Evolutionary conservation across 2,113 vertebrate genomes (phyloP), one percentile per base, ranked within the genome.

Genomic region (Sciurus niger): DNA sequence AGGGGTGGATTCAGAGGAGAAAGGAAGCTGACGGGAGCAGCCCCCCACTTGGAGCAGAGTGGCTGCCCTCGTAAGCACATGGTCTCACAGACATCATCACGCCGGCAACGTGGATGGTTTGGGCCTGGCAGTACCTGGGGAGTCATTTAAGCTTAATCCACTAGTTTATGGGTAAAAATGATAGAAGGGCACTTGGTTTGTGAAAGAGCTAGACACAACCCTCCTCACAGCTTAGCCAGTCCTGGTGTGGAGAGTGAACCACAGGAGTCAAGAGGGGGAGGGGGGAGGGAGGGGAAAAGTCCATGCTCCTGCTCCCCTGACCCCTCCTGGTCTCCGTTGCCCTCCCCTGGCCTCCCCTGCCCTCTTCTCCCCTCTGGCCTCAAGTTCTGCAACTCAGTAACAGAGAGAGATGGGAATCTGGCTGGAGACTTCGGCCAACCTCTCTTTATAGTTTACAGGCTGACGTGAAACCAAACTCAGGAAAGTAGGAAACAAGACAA

Each of bases 21-120:
- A 95, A 79, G 37, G 34, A 84, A 43, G 17, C 13, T 2, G 20
- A 25, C 0, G 20, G 53, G 46, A 20, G 63, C 67, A 77, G 72
- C 43, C 32, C 40, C 68, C 1, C n/a, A 16, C 34, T 60, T 11
- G 6, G 46, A 73, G 73, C 34, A 58, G 43, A 84, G n/a, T n/a
- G 6, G 34, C 24, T 55, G 55, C 22, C 30, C 76, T 63, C 60
- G 9, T 1, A 8, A 9, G 51, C 43, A 37, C 48, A 24, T 6
- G 28, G 87, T 9, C 34, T 9, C 34, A 25, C 2, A 0, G 4
- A 89, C 72, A 40, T 6, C 34, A 2, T 20, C 43, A 77, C 5
- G 1, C 46, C 10, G 20, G 32, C 12, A 8, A 30, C 6, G 0
- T 0, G 3, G 46, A 30, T 37, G 55, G 40, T 2, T 16, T 30